Percentiles rank a stretch among this genome's conserved stretches.
phyloP scores from a whole-genome alignment of 1,140 invertebrate genomes.

The Macrotrachela quadricornifera region DNA sequence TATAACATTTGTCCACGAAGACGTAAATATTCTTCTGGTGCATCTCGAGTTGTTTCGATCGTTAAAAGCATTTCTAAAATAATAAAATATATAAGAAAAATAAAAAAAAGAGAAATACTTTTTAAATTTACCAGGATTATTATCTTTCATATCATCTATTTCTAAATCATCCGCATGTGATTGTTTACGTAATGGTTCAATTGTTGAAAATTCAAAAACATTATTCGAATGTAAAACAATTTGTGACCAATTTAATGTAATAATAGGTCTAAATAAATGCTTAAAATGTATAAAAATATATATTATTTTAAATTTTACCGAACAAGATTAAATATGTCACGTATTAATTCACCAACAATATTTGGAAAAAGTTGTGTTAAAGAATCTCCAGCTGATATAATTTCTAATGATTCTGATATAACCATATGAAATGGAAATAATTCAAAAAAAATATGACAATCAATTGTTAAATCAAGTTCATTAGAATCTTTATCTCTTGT shows the following conservation, averaged over 20 bases:
- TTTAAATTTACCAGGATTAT: neutral
- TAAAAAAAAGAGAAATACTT: neutral
- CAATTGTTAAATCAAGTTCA: constrained; percentile 27
- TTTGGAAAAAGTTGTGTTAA: constrained; percentile 70
- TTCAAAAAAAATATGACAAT: constrained; percentile 63
- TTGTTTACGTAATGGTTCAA: constrained; percentile 41
- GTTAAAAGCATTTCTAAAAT: neutral
- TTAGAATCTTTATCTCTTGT: constrained; percentile 2
- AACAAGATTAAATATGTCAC: constrained; percentile 65
- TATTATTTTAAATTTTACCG: constrained; percentile 53
- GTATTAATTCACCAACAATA: constrained; percentile 47
- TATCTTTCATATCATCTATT: too few species aligned
- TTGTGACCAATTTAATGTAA: constrained; percentile 31
- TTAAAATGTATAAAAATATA: constrained; percentile 46
- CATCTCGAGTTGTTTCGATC: neutral
- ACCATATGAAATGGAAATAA: constrained; percentile 93
- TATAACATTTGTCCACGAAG: constrained; percentile 80
- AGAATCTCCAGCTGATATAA: constrained; percentile 57
- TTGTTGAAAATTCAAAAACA: constrained; percentile 75
- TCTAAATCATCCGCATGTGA: neutral
- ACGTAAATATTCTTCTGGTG: constrained; percentile 12
- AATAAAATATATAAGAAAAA: neutral
- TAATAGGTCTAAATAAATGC: neutral
- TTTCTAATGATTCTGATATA: constrained; percentile 74
- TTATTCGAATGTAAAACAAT: constrained; percentile 79